phyloP scores from a whole-genome alignment of 2,113 vertebrate genomes.

The Neolamprologus modestus region DNA sequence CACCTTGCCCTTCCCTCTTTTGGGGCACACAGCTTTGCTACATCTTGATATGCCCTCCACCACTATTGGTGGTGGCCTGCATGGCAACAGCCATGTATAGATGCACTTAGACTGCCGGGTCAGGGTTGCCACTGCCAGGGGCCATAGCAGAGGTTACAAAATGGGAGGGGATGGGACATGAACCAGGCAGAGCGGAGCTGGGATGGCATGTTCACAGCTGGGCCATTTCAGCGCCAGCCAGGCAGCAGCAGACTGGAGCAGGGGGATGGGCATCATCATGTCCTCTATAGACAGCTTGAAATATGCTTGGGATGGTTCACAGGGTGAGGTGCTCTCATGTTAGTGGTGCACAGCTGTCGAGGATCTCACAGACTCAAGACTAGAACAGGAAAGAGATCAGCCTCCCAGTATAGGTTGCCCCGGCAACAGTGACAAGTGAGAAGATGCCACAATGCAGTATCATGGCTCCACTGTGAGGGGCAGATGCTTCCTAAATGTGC shows the following conservation, averaged over 20 bases:
- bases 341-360: not conserved
- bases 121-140: conserved; percentile 7
- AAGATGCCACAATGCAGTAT: not conserved
- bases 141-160: not conserved
- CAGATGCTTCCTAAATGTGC: not conserved
- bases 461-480: not conserved
- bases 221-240: conserved; percentile 28
- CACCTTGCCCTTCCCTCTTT: not conserved
- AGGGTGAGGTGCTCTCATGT: not conserved
- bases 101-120: conserved; percentile 21
- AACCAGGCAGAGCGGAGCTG: conserved; percentile 23
- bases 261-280: not conserved
- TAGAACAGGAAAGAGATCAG: not conserved
- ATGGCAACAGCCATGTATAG: conserved; percentile 27
- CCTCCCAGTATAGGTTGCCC: not conserved
- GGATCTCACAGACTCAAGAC: not conserved
- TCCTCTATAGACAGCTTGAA: not conserved
- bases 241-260: conserved; percentile 9
- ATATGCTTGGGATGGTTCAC: not conserved
- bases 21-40: not conserved
- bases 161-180: not conserved
- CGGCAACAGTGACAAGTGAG: conserved; percentile 1
- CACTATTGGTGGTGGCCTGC: not conserved
- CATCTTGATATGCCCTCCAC: not conserved
- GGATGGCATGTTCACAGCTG: conserved; percentile 37